Percentiles rank a stretch among this genome's conserved stretches.
Conservation (phyloP, 2,797 vertebrate genomes). For the Paramormyrops hopkinsi region DNA sequence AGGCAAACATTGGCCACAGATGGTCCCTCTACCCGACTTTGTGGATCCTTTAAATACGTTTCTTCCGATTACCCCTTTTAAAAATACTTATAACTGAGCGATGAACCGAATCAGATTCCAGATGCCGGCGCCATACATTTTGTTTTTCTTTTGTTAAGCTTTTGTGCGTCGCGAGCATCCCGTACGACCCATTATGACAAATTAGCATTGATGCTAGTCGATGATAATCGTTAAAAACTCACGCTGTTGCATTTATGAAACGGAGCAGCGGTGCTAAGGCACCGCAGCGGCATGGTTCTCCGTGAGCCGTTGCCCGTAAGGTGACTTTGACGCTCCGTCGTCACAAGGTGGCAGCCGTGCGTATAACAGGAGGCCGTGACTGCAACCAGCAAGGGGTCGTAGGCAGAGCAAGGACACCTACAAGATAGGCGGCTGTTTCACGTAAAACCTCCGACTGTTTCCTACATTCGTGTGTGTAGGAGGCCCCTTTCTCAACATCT, state of each 20-base stretch:
- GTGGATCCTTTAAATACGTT: background rate
- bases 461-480: background rate
- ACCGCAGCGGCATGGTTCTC: background rate
- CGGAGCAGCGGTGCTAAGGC: background rate
- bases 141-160: background rate
- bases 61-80: background rate
- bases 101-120: background rate
- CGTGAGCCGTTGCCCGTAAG: slow-evolving; percentile 18
- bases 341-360: slow-evolving; percentile 14
- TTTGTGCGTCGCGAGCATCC: background rate
- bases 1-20: background rate
- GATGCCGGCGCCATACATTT: background rate
- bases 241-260: background rate
- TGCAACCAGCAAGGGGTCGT: slow-evolving; percentile 15
- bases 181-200: background rate
- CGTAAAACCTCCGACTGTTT: background rate
- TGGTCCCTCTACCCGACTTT: background rate
- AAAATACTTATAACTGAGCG: background rate
- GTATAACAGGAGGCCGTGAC: slow-evolving; percentile 21
- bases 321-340: slow-evolving; percentile 29
- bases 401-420: background rate
- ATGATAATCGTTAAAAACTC: background rate
- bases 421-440: background rate
- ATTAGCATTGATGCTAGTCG: background rate
- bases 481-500: background rate